These are phyloP conservation scores for Lissonota sp. DNA, from an alignment of 2,888 invertebrate species.

Conservation along the genomic window DNA sequence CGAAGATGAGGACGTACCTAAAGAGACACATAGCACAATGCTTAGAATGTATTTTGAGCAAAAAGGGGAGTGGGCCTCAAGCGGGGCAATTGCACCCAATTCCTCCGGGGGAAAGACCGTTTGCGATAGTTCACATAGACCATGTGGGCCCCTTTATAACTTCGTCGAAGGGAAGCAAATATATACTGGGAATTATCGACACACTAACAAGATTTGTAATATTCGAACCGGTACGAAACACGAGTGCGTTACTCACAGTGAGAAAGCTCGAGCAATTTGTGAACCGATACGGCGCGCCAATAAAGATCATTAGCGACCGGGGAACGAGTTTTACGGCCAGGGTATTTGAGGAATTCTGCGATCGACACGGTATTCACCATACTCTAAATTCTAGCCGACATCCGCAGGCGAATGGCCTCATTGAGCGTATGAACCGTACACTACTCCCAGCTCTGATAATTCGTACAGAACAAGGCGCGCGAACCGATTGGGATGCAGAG, in stretches of 20 bases:
- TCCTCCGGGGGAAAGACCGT: conserved; percentile 59
- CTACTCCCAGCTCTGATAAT: conserved; percentile 49
- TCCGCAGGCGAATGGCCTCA: conserved; percentile 63
- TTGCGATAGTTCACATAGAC: conserved; percentile 60
- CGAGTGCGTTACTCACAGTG: conserved; percentile 7
- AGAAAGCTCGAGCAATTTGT: conserved; percentile 53
- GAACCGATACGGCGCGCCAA: conserved; percentile 56
- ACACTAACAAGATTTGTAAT: conserved; percentile 26
- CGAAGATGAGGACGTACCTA: conserved; percentile 13
- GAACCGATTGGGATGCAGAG: conserved; percentile 31
- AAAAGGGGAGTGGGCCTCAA: conserved; percentile 43
- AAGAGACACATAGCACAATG: conserved; percentile 51
- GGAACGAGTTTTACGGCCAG: conserved; percentile 57
- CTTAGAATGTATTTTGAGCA: conserved; percentile 62
- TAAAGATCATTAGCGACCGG: conserved; percentile 63
- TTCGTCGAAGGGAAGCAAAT: conserved; percentile 38
- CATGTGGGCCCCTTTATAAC: conserved; percentile 65
- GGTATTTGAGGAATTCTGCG: conserved; percentile 33
- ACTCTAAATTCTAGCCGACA: conserved; percentile 60
- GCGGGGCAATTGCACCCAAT: conserved; percentile 65
- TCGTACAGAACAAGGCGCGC: conserved; percentile 37
- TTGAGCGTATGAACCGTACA: conserved; percentile 62
- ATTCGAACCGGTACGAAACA: conserved; percentile 16
- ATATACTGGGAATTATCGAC: conserved; percentile 61
- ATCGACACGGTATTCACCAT: conserved; percentile 46